A percentile compares a stretch with the other conserved stretches of the same genome.
Evolutionary conservation across 2,113 vertebrate genomes (phyloP).

Genomic region (Gymnorhina tibicen): DNA sequence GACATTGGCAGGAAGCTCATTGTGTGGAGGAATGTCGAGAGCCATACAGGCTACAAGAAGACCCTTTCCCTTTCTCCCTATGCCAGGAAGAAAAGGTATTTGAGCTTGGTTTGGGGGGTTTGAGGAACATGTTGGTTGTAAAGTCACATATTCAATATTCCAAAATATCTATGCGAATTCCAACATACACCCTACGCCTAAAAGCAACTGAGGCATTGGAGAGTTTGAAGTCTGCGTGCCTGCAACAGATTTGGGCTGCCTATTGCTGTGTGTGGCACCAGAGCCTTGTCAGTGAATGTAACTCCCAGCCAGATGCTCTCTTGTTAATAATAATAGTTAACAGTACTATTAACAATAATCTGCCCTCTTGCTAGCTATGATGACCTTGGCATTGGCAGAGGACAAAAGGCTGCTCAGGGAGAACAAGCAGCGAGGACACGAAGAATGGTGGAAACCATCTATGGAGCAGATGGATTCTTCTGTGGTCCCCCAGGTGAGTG

Average conservation of each 20-base stretch:
- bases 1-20: conserved; percentile 84
- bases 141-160: not conserved
- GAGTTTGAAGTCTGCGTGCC: not conserved
- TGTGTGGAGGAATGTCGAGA: conserved; percentile 83
- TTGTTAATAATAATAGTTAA: not conserved
- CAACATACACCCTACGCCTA: accelerated
- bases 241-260: not conserved
- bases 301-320: not conserved
- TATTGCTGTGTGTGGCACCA: not conserved
- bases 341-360: not conserved
- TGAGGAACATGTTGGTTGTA: not conserved
- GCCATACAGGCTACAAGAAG: conserved; percentile 86
- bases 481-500: conserved; percentile 87
- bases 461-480: conserved; percentile 82
- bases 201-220: not conserved
- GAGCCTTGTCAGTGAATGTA: not conserved
- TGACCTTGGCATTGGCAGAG: conserved; percentile 37
- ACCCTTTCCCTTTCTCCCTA: conserved; percentile 80
- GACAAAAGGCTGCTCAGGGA: conserved; percentile 11
- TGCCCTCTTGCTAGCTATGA: conserved; percentile 44
- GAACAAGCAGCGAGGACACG: conserved; percentile 64
- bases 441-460: conserved; percentile 86
- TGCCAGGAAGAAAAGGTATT: conserved; percentile 75
- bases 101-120: not conserved
- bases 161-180: not conserved